A percentile compares a stretch with the other conserved stretches of the same genome.
Evolutionary conservation across 2,113 vertebrate genomes (phyloP).

Genomic region (Chaetodon trifascialis): DNA sequence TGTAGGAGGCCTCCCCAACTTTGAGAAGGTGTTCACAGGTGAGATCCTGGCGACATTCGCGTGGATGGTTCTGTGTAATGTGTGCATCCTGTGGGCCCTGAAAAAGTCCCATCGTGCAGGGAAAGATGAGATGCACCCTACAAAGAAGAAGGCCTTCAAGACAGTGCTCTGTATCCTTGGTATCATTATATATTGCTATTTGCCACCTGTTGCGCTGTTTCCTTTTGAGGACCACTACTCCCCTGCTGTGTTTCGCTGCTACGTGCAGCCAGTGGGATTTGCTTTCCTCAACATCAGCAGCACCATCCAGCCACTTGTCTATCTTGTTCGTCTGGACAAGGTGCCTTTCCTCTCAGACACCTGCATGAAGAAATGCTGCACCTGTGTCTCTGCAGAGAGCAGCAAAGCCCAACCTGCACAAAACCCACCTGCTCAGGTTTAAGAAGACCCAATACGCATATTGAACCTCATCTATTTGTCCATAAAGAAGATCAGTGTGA

Average conservation of each 20-base stretch:
- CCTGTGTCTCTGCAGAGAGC: conserved; percentile 2
- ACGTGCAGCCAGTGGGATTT: conserved; percentile 80
- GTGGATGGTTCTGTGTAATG: conserved; percentile 84
- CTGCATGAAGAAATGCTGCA: conserved; percentile 57
- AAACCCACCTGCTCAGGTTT: conserved; percentile 34
- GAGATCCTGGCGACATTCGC: conserved; percentile 78
- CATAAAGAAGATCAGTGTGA: not conserved
- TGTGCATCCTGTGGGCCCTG: conserved; percentile 78
- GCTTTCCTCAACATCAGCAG: conserved; percentile 86
- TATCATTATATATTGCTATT: conserved; percentile 83
- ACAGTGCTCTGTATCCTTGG: conserved; percentile 82
- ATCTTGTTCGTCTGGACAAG: conserved; percentile 80
- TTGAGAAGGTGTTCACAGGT: conserved; percentile 83
- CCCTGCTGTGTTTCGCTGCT: conserved; percentile 77
- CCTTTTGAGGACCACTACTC: conserved; percentile 83
- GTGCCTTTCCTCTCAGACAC: conserved; percentile 73
- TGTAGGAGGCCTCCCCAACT: conserved; percentile 76
- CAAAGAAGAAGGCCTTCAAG: conserved; percentile 86
- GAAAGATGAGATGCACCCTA: conserved; percentile 85
- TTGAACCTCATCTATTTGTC: not conserved
- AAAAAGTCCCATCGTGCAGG: conserved; percentile 75
- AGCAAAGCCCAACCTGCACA: conserved; percentile 1
- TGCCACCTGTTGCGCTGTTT: conserved; percentile 82
- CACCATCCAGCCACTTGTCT: conserved; percentile 84
- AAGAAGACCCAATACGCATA: not conserved